phyloP scores from a whole-genome alignment of 2,888 invertebrate species.

The Ecliptopera silaceata region DNA sequence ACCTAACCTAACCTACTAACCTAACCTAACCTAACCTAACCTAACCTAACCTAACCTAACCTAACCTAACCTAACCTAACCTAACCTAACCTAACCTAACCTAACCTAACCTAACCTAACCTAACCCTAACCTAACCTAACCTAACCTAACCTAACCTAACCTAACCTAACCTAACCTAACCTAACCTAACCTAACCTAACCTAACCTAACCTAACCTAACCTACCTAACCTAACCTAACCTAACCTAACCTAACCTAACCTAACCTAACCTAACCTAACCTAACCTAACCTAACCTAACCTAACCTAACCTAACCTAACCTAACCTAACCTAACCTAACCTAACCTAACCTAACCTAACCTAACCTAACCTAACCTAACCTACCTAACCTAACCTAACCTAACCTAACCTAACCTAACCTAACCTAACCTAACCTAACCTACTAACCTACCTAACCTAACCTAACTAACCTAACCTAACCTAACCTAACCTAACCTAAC shows the following conservation, averaged over 20 bases:
- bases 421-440: slow-evolving; percentile 39
- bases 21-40: slow-evolving; percentile 31
- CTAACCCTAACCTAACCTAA: slow-evolving; percentile 31
- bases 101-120: slow-evolving; percentile 27
- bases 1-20: neutral
- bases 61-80: slow-evolving; percentile 30
- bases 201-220: slow-evolving; percentile 34
- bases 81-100: slow-evolving; percentile 30
- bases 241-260: slow-evolving; percentile 27
- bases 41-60: slow-evolving; percentile 20
- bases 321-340: slow-evolving; percentile 27
- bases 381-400: slow-evolving; percentile 37
- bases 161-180: slow-evolving; percentile 28
- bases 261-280: slow-evolving; percentile 29
- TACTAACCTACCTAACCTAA: slow-evolving; percentile 36
- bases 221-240: slow-evolving; percentile 32
- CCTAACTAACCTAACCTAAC: slow-evolving; percentile 29
- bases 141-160: slow-evolving; percentile 30
- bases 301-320: slow-evolving; percentile 30
- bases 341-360: slow-evolving; percentile 33
- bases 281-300: slow-evolving; percentile 36
- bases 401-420: slow-evolving; percentile 40
- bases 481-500: slow-evolving; percentile 30
- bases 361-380: slow-evolving; percentile 37
- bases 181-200: slow-evolving; percentile 33